Conservation (phyloP, 2,113 vertebrate species). For the Gasterosteus aculeatus region DNA sequence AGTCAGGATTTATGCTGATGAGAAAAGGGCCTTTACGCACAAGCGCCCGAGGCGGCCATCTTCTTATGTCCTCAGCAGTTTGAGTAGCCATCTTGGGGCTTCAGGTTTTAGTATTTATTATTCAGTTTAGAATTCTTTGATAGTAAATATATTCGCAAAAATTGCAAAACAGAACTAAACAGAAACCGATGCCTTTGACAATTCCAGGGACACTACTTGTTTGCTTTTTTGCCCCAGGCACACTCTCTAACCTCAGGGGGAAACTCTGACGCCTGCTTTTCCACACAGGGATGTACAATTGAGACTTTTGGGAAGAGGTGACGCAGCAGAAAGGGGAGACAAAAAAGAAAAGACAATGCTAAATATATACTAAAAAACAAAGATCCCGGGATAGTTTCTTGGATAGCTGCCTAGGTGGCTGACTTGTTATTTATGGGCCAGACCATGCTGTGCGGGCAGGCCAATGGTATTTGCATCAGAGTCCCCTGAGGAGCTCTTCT, state of each 20-base stretch:
- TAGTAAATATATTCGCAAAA: slow-evolving; percentile 6
- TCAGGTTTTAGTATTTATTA: neutral
- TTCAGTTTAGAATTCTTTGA: neutral
- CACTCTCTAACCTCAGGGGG: slow-evolving; percentile 18
- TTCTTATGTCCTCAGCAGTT: slow-evolving; percentile 36
- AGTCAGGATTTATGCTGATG: slow-evolving; percentile 70
- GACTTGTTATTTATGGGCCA: slow-evolving; percentile 53
- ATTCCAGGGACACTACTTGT: slow-evolving; percentile 18
- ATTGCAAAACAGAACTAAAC: slow-evolving; percentile 1
- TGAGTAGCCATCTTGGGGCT: slow-evolving; percentile 38
- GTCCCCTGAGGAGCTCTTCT: slow-evolving; percentile 63
- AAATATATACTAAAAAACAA: neutral
- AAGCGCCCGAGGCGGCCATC: slow-evolving; percentile 36
- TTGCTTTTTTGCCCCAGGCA: slow-evolving; percentile 30
- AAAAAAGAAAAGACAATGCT: neutral
- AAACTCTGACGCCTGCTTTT: neutral
- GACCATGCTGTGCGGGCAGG: slow-evolving; percentile 57
- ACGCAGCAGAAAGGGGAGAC: neutral
- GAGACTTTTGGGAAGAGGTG: neutral
- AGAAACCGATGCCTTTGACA: slow-evolving; percentile 22
- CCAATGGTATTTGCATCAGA: slow-evolving; percentile 70
- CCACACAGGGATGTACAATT: neutral
- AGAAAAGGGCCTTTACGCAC: slow-evolving; percentile 60
- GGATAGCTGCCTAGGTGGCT: slow-evolving; percentile 30
- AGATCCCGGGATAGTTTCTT: slow-evolving; percentile 4